Conservation (phyloP, 1,140 invertebrate genomes). For the Halictus rubicundus region DNA sequence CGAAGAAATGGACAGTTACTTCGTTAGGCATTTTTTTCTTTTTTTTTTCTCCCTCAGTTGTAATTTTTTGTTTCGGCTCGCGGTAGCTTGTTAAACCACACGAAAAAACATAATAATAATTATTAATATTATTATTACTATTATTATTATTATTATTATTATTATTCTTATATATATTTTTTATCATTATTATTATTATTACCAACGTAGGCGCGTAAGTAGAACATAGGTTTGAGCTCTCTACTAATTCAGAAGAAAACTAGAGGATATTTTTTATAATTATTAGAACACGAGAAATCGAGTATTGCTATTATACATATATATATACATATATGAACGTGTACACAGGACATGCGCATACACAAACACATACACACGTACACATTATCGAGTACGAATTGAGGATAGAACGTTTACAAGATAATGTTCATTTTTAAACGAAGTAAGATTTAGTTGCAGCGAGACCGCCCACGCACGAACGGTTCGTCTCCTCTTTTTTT, state of each 20-base stretch:
- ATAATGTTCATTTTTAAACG: constrained; percentile 63
- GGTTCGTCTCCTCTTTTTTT: constrained; percentile 56
- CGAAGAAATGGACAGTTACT: constrained; percentile 72
- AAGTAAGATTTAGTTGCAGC: constrained; percentile 69
- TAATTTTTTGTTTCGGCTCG: constrained; percentile 45
- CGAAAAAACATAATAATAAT: constrained; percentile 51
- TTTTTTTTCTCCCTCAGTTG: constrained; percentile 64
- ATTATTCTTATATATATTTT: constrained; percentile 50
- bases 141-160: constrained; percentile 61
- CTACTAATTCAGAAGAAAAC: constrained; percentile 73
- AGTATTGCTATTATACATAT: constrained; percentile 77
- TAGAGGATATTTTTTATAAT: constrained; percentile 80
- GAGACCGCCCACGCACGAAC: constrained; percentile 65
- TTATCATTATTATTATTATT: constrained; percentile 60
- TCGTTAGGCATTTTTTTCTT: constrained; percentile 63
- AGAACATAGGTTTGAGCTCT: constrained; percentile 72
- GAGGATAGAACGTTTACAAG: constrained; percentile 43
- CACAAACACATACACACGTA: too few species aligned
- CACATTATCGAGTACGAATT: constrained; percentile 69
- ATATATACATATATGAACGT: too few species aligned
- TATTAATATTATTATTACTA: constrained; percentile 57
- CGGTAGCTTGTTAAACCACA: constrained; percentile 54
- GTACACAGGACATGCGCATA: not conserved
- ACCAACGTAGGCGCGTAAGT: constrained; percentile 51
- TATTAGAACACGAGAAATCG: constrained; percentile 71